Evolutionary conservation across 2,797 vertebrate species (phyloP).

Genomic region (Pantherophis vulpinus): DNA sequence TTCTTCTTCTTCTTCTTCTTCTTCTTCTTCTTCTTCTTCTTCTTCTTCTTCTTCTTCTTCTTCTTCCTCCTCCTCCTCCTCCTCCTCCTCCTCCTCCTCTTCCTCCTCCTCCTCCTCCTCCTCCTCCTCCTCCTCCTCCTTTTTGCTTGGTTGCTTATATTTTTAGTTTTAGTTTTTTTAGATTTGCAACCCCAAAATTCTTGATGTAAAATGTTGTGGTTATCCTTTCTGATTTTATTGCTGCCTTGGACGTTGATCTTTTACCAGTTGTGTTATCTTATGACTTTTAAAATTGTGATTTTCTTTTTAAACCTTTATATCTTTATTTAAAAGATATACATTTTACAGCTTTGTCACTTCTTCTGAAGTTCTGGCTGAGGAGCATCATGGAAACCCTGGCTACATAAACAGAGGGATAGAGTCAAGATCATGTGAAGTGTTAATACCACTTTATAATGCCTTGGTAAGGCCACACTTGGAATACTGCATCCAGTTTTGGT

Average conservation of each 20-base stretch:
- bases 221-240: not conserved
- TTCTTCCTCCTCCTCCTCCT: rapidly evolving
- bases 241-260: not conserved
- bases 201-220: not conserved
- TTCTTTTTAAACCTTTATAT: not conserved
- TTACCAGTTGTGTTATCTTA: not conserved
- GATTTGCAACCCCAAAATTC: not conserved
- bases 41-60: rapidly evolving
- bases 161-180: not conserved
- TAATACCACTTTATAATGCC: no score
- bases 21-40: no score
- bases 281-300: not conserved
- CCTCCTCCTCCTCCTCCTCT: rapidly evolving
- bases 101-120: no score
- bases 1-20: rapidly evolving
- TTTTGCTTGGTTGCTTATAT: not conserved
- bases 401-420: no score
- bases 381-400: not conserved
- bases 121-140: not conserved
- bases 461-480: no score
- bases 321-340: not conserved
- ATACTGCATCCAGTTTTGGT: no score
- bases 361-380: not conserved
- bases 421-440: no score
- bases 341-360: not conserved